Evolutionary conservation across 2,888 invertebrate species (phyloP).

Genomic region (Urechis unicinctus): DNA sequence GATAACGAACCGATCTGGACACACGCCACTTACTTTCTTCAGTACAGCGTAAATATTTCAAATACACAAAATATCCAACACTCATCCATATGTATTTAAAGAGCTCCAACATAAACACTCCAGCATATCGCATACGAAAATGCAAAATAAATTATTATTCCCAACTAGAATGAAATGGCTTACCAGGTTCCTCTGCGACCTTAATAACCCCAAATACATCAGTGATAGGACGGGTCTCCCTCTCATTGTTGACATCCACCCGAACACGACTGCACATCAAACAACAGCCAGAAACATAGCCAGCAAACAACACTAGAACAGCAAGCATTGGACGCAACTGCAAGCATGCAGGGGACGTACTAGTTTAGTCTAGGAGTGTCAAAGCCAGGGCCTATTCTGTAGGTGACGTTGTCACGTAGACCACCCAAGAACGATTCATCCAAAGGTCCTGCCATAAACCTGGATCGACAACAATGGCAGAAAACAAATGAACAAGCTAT

Average conservation of each 20-base stretch:
- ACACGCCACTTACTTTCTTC: too few relatives aligned
- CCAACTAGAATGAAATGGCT: background rate
- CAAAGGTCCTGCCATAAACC: conserved; percentile 11
- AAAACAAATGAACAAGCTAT: conserved; percentile 16
- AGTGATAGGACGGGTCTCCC: conserved; percentile 15
- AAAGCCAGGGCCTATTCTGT: conserved; percentile 19
- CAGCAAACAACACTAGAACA: too few relatives aligned
- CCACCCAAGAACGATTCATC: conserved; percentile 13
- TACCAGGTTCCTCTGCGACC: conserved; percentile 29
- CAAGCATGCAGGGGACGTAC: conserved; percentile 6
- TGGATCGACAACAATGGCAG: background rate
- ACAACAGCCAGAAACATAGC: background rate
- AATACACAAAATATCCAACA: too few relatives aligned
- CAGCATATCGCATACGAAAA: too few relatives aligned
- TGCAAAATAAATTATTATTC: background rate
- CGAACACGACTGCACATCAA: conserved; percentile 14
- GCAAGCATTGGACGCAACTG: too few relatives aligned
- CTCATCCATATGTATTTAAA: background rate
- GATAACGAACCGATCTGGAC: too few relatives aligned
- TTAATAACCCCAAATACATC: conserved; percentile 27
- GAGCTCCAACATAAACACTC: too few relatives aligned
- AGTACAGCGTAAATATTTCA: too few relatives aligned
- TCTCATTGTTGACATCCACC: conserved; percentile 21
- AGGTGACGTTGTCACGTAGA: too few relatives aligned
- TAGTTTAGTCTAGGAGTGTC: conserved; percentile 7